phyloP scores from a whole-genome alignment of 2,113 vertebrate species.

The Balaeniceps rex region DNA sequence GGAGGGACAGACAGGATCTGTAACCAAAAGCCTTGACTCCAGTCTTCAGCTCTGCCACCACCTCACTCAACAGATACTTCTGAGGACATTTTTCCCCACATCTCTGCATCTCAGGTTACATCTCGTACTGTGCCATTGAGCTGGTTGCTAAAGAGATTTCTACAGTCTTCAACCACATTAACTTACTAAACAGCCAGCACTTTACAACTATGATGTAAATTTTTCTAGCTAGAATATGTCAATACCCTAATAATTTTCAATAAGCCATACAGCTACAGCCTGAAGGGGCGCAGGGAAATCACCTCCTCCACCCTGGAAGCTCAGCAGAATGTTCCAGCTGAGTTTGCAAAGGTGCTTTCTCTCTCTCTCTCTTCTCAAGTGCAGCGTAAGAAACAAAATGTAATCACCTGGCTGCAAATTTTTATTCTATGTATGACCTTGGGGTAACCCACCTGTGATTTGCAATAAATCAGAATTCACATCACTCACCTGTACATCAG shows the following conservation, averaged over 20 bases:
- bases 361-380: neutral
- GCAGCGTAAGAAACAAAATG: neutral
- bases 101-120: neutral
- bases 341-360: neutral
- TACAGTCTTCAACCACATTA: neutral
- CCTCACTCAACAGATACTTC: neutral
- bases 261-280: neutral
- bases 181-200: neutral
- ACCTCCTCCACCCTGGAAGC: neutral
- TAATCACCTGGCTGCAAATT: too few relatives aligned
- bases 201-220: neutral
- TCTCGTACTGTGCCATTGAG: accelerated
- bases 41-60: neutral
- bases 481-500: neutral
- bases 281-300: neutral
- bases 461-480: neutral
- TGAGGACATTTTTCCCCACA: neutral
- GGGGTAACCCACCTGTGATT: neutral
- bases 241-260: neutral
- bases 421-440: neutral
- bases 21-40: accelerated
- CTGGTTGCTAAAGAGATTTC: neutral
- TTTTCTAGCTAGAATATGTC: neutral
- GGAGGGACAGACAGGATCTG: neutral
- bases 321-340: neutral